Evolutionary conservation across 1,140 invertebrate species (phyloP).

Genomic region (Eumaeus atala): DNA sequence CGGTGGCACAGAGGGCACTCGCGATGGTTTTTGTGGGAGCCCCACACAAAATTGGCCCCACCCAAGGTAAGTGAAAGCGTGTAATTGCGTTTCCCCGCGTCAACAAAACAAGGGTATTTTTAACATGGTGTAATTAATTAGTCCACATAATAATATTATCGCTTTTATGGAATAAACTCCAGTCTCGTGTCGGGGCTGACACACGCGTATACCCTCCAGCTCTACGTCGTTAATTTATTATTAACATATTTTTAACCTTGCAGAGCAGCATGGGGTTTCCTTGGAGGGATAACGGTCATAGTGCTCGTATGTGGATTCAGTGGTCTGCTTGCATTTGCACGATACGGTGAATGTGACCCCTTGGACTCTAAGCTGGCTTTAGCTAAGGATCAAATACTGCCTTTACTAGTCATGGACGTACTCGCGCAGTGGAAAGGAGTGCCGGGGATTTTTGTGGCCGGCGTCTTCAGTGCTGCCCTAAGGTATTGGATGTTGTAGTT

Average conservation of each 20-base stretch:
- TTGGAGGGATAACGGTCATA: constrained; percentile 74
- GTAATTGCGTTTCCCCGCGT: no score
- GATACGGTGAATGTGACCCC: constrained; percentile 89
- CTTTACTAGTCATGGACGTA: constrained; percentile 84
- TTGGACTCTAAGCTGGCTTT: constrained; percentile 78
- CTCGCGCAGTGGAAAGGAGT: constrained; percentile 79
- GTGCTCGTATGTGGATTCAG: constrained; percentile 78
- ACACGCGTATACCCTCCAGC: no score
- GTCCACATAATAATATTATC: no score
- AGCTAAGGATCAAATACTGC: constrained; percentile 80
- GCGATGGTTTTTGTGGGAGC: no score
- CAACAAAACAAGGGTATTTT: no score
- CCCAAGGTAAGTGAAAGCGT: no score
- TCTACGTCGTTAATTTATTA: no score
- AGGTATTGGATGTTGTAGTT: constrained; percentile 69
- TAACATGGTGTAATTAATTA: no score
- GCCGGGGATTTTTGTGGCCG: constrained; percentile 85
- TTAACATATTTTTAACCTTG: constrained; percentile 27
- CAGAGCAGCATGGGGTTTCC: constrained; percentile 82
- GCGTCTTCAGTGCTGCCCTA: constrained; percentile 86
- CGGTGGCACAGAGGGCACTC: no score
- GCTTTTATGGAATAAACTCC: no score
- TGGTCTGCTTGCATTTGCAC: constrained; percentile 87
- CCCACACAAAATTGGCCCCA: no score
- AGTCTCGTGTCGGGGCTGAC: no score